These are phyloP conservation scores for Solea solea DNA, from an alignment of 2,113 vertebrate species.

Conservation along the genomic window DNA sequence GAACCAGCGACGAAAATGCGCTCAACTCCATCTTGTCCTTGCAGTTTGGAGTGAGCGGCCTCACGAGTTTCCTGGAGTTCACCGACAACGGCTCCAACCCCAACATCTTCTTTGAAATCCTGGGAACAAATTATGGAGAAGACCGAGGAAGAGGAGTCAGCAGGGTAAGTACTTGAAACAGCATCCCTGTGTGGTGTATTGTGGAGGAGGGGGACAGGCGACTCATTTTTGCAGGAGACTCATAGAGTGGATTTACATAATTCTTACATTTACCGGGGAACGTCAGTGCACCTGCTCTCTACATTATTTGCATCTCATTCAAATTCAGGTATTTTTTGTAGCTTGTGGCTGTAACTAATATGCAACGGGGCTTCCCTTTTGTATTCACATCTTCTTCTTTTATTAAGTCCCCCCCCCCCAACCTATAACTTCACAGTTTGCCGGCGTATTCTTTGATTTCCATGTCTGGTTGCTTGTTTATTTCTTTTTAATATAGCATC, in stretches of 20 bases:
- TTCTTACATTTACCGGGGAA: slow-evolving; percentile 46
- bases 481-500: background rate
- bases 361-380: background rate
- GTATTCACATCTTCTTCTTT: background rate
- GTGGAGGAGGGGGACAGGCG: slow-evolving; percentile 8
- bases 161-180: slow-evolving; percentile 85
- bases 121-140: slow-evolving; percentile 98
- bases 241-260: slow-evolving; percentile 41
- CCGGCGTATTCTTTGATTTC: background rate
- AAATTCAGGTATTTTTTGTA: slow-evolving; percentile 33
- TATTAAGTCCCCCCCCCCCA: too few relatives aligned
- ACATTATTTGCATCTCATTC: slow-evolving; percentile 47
- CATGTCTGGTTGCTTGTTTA: background rate
- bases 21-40: slow-evolving; percentile 18
- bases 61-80: slow-evolving; percentile 96
- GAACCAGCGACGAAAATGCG: background rate
- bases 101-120: slow-evolving; percentile 97
- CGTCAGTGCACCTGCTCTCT: slow-evolving; percentile 37
- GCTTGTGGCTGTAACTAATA: slow-evolving; percentile 8
- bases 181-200: slow-evolving; percentile 6
- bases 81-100: slow-evolving; percentile 94
- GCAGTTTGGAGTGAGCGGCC: slow-evolving; percentile 91
- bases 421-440: background rate
- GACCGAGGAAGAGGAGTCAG: slow-evolving; percentile 94
- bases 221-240: slow-evolving; percentile 25